Base-by-base conservation (phyloP, 2,797 vertebrate genomes). In the Molossus molossus region DNA sequence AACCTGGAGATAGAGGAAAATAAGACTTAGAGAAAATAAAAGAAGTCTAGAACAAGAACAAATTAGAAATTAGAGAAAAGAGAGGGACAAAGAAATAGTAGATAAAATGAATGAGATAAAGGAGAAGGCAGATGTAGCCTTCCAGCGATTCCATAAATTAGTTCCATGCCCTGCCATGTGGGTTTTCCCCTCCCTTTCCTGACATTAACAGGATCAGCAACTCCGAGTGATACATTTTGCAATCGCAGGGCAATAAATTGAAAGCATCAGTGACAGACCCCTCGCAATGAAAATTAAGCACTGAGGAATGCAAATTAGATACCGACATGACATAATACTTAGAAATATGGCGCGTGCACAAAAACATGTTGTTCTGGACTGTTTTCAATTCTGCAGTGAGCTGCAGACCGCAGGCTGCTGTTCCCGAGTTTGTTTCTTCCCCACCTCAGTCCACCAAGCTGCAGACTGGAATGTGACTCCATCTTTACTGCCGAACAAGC, bases 251-350 rank as follows among this genome's bases (percentile, higher is more conserved):
- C n/a, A 64, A 83, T 93, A 94, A 96, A 95, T 69, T 92, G 84
- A 96, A 97, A 97, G 85, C 96, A 88, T 81, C 96, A 73, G 93
- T 64, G 92, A 92, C 79, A 83, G 95, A 79, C 50, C 93, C 79
- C 85, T 96, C 60, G 14, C 70, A 94, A 76, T 81, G 94, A 90
- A 94, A 60, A 86, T 67, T 91, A 94, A 96, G 89, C 83, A 21
- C 90, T 8, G 60, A 90, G 89, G 67, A 98, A 97, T 77, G 91
- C 94, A 93, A 67, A 72, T 77, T 33, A 96, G 95, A 98, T 88
- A 50, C 9, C 9, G 10, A 82, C 73, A 87, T 95, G 96, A 94
- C 75, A 83, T 21, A 94, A 82, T 79, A 65, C 80, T 96, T 5
- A 96, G 91, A 95, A 97, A 97, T 94, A 72, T 15, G 87, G 90